Evolutionary conservation across 1,140 invertebrate genomes (phyloP).

Genomic region (Magallana angulata): DNA sequence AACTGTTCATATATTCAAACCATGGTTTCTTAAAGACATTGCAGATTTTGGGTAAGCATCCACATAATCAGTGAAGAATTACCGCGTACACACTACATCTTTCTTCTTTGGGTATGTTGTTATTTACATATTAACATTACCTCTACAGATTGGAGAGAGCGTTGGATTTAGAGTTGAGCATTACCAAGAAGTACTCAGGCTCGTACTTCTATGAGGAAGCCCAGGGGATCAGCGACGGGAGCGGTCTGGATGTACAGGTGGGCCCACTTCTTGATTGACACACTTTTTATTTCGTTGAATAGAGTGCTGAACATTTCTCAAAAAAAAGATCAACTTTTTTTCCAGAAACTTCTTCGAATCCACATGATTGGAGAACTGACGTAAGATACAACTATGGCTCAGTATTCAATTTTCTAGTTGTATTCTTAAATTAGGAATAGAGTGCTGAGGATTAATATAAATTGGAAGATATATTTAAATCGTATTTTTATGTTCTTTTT

Average conservation of each 20-base stretch:
- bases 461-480: no score
- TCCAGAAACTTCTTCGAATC: conserved; percentile 67
- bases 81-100: no score
- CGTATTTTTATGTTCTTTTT: no score
- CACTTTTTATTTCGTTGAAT: neutral
- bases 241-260: conserved; percentile 69
- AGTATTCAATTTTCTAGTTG: no score
- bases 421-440: no score
- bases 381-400: conserved; percentile 55
- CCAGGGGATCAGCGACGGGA: conserved; percentile 68
- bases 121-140: no score
- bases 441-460: no score
- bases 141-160: conserved; percentile 65
- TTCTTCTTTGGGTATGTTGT: no score
- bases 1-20: conserved; percentile 64
- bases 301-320: neutral
- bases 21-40: conserved; percentile 69
- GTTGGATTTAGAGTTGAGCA: conserved; percentile 67
- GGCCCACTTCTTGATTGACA: neutral
- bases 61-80: no score
- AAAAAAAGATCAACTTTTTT: conserved; percentile 21
- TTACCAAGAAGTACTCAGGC: conserved; percentile 63
- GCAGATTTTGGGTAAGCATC: conserved; percentile 67
- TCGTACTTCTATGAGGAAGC: conserved; percentile 68
- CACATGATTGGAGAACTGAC: conserved; percentile 73